Evolutionary conservation across 2,888 invertebrate genomes (phyloP).

Genomic region (Limnephilus lunatus): DNA sequence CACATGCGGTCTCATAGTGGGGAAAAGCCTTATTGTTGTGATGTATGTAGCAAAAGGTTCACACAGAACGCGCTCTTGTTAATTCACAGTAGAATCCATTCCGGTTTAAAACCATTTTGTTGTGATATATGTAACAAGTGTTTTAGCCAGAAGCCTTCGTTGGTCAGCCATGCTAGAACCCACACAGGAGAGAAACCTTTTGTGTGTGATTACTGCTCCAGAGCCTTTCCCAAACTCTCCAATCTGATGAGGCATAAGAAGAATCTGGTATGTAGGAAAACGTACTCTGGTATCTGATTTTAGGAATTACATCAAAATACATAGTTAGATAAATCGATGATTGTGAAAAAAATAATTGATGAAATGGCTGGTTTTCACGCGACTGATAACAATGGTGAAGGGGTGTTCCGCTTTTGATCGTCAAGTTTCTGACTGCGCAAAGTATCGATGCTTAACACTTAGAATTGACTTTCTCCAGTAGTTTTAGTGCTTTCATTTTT

Average conservation of each 20-base stretch:
- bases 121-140: background rate
- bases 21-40: background rate
- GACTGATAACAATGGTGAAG: too few species aligned
- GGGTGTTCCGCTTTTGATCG: too few species aligned
- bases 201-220: background rate
- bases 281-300: background rate
- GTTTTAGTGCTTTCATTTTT: background rate
- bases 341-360: too few species aligned
- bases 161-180: background rate
- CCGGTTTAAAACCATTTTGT: background rate
- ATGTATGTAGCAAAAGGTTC: background rate
- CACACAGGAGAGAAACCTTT: constrained; percentile 5
- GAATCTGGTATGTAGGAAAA: background rate
- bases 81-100: background rate
- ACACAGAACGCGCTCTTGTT: background rate
- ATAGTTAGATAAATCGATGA: too few species aligned
- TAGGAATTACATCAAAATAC: too few species aligned
- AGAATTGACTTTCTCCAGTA: background rate
- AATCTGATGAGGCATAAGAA: background rate
- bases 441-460: too few species aligned
- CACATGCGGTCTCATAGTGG: background rate
- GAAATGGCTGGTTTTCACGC: too few species aligned
- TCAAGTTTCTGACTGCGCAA: too few species aligned
- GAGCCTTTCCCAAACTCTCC: background rate
- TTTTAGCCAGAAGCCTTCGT: background rate